Base-by-base conservation (phyloP, 1,140 invertebrate species). In the Halictus rubicundus region DNA sequence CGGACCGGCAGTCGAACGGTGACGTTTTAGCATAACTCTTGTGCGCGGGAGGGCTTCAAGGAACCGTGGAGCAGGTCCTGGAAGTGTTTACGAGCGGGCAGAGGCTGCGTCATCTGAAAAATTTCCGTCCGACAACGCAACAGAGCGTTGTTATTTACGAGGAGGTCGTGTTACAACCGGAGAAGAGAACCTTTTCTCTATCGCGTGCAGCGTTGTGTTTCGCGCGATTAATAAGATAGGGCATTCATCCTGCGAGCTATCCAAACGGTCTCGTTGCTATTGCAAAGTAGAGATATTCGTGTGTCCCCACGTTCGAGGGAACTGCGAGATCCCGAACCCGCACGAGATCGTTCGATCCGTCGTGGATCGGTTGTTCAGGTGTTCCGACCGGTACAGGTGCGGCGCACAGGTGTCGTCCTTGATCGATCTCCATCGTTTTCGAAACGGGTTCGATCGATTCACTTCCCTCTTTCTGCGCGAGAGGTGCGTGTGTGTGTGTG, bases 391-490 rank as follows among this genome's bases (percentile, higher is more conserved):
- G 42, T 46, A 14, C 42, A 46, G 42, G 42, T 46, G 42, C 14
- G 42, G 42, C 42, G 10, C 42, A 12, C 14, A 12, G 10, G 10
- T 14, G 7, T 57, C 54, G 54, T 9, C 54, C 54, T 57, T 25
- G 23, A 23, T 60, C 59, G 59, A 27, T 57, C 54, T n/a, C 54
- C 21, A n/a, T 57, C 10, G 63, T 74, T 66, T 52, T 52, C 42
- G 25, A 64, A 12, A 37, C 10, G 46, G 37, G 32, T 69, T 64
- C 39, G 23, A n/a, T 19, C 39, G 54, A 84, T 84, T 87, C 81
- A 78, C 76, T 86, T 84, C 84, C 86, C 83, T 85, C 68, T 87
- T 83, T 49, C 12, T 9, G 71, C 69, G 27, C 68, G 71, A 54
- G 27, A 2, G 75, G 6, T n/a, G n/a, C n/a, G n/a, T n/a, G n/a